Conservation (phyloP, 2,113 vertebrate genomes). For the Grantiella picta region DNA sequence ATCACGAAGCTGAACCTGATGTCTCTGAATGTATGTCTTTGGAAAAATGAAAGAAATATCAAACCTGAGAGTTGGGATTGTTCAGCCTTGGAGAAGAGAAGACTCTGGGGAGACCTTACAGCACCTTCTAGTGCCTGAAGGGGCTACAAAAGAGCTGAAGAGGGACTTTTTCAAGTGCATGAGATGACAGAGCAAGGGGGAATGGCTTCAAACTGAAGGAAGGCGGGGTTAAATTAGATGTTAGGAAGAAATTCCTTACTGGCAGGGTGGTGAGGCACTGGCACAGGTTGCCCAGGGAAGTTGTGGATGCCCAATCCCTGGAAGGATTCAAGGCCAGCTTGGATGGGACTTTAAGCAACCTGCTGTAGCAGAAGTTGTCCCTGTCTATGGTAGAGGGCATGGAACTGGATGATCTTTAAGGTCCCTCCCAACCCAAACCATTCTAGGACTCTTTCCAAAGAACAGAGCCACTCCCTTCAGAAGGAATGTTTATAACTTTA, state of each 20-base stretch:
- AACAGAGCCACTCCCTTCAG: background rate
- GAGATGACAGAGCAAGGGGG: background rate
- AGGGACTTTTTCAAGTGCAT: background rate
- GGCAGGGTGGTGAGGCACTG: background rate
- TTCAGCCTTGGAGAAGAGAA: background rate
- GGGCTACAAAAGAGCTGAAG: background rate
- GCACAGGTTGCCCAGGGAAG: background rate
- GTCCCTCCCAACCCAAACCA: background rate
- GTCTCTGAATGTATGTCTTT: background rate
- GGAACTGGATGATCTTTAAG: background rate
- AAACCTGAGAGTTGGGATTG: background rate
- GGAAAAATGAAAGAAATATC: background rate
- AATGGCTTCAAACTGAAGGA: background rate
- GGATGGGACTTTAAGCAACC: background rate
- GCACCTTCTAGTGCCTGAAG: background rate
- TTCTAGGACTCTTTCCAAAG: background rate
- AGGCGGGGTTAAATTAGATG: background rate
- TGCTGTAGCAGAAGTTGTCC: background rate
- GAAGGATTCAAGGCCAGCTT: background rate
- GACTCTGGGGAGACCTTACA: background rate
- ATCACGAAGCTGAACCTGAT: background rate
- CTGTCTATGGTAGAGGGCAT: fast-evolving
- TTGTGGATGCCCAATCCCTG: background rate
- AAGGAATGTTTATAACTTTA: background rate
- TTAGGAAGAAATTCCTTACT: background rate